A percentile compares a stretch with the other conserved stretches of the same genome.
Evolutionary conservation across 1,140 invertebrate species (phyloP).

Genomic region (Trachymyrmex cornetzi): DNA sequence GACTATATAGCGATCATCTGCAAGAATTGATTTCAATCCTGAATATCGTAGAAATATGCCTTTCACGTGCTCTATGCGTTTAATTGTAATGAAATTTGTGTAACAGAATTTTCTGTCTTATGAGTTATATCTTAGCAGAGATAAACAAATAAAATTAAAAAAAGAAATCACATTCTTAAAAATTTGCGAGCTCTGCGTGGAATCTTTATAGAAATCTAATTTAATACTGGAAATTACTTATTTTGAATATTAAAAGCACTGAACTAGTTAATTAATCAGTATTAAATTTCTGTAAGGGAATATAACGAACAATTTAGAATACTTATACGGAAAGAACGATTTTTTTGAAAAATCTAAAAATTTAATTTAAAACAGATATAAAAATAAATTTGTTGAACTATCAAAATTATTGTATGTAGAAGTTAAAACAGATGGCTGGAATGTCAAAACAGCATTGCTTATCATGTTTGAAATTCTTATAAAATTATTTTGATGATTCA

Average conservation of each 20-base stretch:
- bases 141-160: neutral
- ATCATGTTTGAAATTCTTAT: too few species aligned
- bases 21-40: conserved; percentile 39
- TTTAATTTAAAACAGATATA: too few species aligned
- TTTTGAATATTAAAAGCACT: neutral
- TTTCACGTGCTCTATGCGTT: neutral
- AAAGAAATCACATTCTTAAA: neutral
- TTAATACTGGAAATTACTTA: too few species aligned
- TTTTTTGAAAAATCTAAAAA: too few species aligned
- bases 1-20: conserved; percentile 57
- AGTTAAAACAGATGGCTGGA: too few species aligned
- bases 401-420: too few species aligned
- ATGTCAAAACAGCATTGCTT: too few species aligned
- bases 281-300: neutral
- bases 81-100: neutral
- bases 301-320: neutral
- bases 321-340: too few species aligned
- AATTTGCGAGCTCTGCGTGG: neutral
- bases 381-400: too few species aligned
- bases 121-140: neutral
- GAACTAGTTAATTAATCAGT: too few species aligned
- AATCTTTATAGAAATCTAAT: neutral
- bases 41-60: neutral
- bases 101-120: neutral
- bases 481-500: too few species aligned